These are phyloP conservation scores for Candidula unifasciata DNA, from an alignment of 2,888 invertebrate genomes.

Conservation along the genomic window DNA sequence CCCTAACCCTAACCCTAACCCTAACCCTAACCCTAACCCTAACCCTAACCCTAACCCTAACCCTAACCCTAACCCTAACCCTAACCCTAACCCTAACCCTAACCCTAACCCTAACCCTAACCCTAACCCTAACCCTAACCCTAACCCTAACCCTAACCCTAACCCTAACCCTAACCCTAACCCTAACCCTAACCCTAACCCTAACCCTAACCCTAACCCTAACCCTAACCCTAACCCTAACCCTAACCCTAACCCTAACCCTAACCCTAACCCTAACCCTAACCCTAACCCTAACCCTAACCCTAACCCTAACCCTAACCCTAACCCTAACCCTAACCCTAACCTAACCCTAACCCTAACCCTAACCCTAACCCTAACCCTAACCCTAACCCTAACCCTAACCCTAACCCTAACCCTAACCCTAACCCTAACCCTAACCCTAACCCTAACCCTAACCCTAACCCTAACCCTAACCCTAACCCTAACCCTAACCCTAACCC, in stretches of 20 bases:
- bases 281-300: conserved; percentile 46
- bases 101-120: neutral
- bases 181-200: conserved; percentile 21
- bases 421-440: conserved; percentile 49
- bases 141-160: neutral
- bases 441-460: conserved; percentile 47
- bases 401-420: conserved; percentile 32
- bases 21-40: neutral
- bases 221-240: conserved; percentile 24
- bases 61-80: neutral
- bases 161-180: neutral
- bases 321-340: conserved; percentile 28
- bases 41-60: too few species aligned
- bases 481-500: conserved; percentile 49
- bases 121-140: conserved; percentile 4
- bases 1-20: neutral
- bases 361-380: conserved; percentile 36
- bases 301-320: conserved; percentile 40
- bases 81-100: conserved; percentile 5
- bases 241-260: conserved; percentile 43
- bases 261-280: conserved; percentile 41
- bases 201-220: conserved; percentile 21
- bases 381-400: conserved; percentile 31
- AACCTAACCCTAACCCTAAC: conserved; percentile 12
- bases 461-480: conserved; percentile 45